Conservation (phyloP, 2,113 vertebrate genomes). For the Nycticryphes semicollaris region DNA sequence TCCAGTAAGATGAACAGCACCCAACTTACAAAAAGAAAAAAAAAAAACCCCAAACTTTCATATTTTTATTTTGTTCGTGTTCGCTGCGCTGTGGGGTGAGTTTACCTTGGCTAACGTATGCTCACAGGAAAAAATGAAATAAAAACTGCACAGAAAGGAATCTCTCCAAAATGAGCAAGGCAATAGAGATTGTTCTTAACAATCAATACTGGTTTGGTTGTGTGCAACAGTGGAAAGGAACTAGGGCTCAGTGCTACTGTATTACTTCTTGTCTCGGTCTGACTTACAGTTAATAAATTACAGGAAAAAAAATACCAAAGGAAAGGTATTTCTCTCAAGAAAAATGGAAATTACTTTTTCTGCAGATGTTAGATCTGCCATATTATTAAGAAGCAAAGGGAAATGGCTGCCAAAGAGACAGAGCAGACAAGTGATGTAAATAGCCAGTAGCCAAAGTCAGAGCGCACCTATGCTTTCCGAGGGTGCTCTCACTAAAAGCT, state of each 20-base stretch:
- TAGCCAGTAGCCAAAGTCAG: background rate
- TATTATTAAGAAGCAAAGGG: background rate
- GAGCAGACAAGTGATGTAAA: background rate
- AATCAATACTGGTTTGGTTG: background rate
- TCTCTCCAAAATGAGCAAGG: background rate
- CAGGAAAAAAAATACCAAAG: background rate
- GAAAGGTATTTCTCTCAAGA: background rate
- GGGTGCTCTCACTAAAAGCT: background rate
- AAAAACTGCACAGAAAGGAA: background rate
- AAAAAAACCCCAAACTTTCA: background rate
- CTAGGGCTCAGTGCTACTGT: background rate
- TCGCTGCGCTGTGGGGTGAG: background rate
- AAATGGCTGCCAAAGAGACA: background rate
- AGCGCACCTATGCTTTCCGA: background rate
- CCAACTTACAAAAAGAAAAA: background rate
- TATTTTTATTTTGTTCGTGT: background rate
- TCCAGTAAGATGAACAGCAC: background rate
- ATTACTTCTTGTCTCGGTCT: background rate
- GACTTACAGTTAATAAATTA: background rate
- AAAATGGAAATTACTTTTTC: background rate
- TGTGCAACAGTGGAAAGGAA: background rate
- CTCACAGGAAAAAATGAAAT: slow-evolving; percentile 25
- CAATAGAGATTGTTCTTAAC: background rate
- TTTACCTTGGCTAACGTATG: background rate
- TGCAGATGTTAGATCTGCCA: background rate